phyloP scores from a whole-genome alignment of 2,113 vertebrate species.

The Gavia stellata region DNA sequence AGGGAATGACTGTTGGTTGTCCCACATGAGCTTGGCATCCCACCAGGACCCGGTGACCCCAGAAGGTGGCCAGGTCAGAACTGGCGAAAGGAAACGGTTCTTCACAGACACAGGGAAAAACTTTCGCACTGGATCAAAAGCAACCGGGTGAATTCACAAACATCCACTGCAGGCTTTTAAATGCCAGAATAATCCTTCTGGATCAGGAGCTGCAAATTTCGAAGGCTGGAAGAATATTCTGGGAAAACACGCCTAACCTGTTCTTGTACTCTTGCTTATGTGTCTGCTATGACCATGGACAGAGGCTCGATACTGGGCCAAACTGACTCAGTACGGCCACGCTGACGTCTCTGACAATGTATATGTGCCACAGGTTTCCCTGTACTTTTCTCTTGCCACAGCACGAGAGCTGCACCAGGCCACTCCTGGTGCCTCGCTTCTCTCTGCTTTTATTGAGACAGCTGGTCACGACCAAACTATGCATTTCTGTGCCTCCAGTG shows the following conservation, averaged over 20 bases:
- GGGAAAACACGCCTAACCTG: not conserved
- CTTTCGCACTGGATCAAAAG: not conserved
- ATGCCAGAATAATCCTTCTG: not conserved
- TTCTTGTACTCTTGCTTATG: not conserved
- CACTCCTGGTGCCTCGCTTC: not conserved
- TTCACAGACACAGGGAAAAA: not conserved
- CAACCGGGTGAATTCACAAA: not conserved
- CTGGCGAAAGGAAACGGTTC: not conserved
- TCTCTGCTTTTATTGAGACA: not conserved
- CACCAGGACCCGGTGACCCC: not conserved
- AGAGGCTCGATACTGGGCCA: not conserved
- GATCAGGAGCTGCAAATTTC: not conserved
- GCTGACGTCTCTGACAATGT: fast-evolving
- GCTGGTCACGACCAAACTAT: not conserved
- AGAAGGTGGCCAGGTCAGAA: not conserved
- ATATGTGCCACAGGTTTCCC: not conserved
- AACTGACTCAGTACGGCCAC: not conserved
- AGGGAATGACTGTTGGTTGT: not conserved
- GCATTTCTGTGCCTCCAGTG: not conserved
- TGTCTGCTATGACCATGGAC: fast-evolving
- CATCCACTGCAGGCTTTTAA: not conserved
- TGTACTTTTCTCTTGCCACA: not conserved
- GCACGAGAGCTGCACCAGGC: not conserved
- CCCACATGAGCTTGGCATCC: fast-evolving
- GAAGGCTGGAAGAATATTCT: not conserved